Evolutionary conservation across 2,113 vertebrate genomes (phyloP).

Genomic region (Calonectris borealis): DNA sequence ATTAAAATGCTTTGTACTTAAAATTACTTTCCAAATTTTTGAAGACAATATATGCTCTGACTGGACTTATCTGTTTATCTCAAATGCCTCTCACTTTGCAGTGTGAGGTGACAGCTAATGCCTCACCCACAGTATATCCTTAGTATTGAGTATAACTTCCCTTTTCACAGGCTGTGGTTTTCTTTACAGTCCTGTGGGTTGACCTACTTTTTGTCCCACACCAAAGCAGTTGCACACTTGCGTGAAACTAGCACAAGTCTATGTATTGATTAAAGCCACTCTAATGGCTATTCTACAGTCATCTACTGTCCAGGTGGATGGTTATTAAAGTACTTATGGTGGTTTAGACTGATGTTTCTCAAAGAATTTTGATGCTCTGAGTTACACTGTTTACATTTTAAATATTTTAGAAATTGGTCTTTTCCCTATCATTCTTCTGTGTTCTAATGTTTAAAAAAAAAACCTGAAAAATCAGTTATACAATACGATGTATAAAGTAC

Average conservation of each 20-base stretch:
- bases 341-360: neutral
- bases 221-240: neutral
- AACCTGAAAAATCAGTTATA: neutral
- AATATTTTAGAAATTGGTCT: neutral
- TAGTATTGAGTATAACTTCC: neutral
- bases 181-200: neutral
- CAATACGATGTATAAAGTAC: neutral
- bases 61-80: neutral
- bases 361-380: neutral
- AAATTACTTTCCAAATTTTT: neutral
- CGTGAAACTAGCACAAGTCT: neutral
- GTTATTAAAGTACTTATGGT: conserved; percentile 13
- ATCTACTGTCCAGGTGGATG: neutral
- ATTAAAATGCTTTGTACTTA: neutral
- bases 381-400: neutral
- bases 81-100: neutral
- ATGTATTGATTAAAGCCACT: conserved; percentile 10
- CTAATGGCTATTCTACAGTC: neutral
- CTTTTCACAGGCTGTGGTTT: neutral
- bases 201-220: neutral
- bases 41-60: neutral
- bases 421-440: neutral
- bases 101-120: neutral
- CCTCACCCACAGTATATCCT: neutral
- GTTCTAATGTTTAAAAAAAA: neutral